Base-by-base conservation (phyloP, 2,113 vertebrate genomes). In the Natator depressus region DNA sequence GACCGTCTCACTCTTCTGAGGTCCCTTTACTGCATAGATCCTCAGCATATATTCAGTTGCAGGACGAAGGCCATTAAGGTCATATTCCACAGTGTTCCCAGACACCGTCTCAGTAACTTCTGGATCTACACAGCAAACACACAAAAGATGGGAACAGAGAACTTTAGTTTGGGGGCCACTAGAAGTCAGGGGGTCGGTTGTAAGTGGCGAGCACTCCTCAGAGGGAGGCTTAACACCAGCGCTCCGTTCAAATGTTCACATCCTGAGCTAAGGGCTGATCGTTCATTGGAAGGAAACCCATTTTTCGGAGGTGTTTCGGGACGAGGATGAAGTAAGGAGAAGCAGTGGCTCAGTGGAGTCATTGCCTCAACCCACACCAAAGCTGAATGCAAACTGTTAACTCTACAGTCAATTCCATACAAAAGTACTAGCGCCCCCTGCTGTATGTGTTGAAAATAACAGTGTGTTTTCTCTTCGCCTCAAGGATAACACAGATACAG, bases 21-120 rank as follows among this genome's bases (percentile, higher is more conserved):
- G 10, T 29, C 99, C 99, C 92, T 99, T 99, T 94, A 98, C 98
- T 0, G 99, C 99, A 0, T 99, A 99, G 19, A 99, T 91, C 85
- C 98, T 98, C 93, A 99, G 98, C 0, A 97, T 98, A 91, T 99
- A 99, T 82, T 98, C 98, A 0, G 99, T 99, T 14, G 99, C 99
- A 0, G 99, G 99, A 5, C 90, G 98, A n/a, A 99, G 99, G 2
- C 97, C 98, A 87, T 93, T 96, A 97, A 99, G 98, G 50, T 99
- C 98, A 1, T 98, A 99, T 95, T 99, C 99, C 94, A 99, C 98
- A 1, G 98, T 99, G 95, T 99, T 99, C 50, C 99, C 99, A 0
- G 99, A 99, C 11, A 99, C 99, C 0, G 97, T 97, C 94, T 98
- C 98, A 35, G 99, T 99, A 82, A 99, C 98, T 59, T 98, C 99